These are phyloP conservation scores for Margarornis squamiger DNA, from an alignment of 2,797 vertebrate genomes.

Conservation along the genomic window DNA sequence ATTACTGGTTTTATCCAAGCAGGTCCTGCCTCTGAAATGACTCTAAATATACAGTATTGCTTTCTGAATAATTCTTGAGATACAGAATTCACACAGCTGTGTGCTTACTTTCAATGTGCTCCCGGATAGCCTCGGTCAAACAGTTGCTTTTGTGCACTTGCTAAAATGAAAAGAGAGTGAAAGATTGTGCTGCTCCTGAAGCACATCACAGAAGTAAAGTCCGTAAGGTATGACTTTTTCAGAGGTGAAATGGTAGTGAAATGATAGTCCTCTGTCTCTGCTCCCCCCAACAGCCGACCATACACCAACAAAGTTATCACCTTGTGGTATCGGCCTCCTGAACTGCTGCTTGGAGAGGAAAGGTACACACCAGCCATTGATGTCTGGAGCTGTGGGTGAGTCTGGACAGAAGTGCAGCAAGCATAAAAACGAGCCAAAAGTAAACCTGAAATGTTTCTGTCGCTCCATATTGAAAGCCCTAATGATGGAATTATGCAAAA, in stretches of 20 bases:
- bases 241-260: slow-evolving; percentile 4
- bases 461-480: not conserved
- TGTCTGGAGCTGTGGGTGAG: slow-evolving; percentile 86
- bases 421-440: not conserved
- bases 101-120: not conserved
- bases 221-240: not conserved
- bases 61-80: not conserved
- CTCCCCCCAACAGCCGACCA: slow-evolving; percentile 75
- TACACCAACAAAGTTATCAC: slow-evolving; percentile 87
- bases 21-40: not conserved
- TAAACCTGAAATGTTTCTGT: not conserved
- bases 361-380: slow-evolving; percentile 84
- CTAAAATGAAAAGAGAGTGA: not conserved
- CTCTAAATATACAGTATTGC: not conserved
- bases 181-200: not conserved
- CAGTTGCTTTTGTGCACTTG: not conserved
- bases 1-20: not conserved
- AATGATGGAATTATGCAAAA: slow-evolving; percentile 13
- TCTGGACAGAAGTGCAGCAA: not conserved
- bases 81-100: not conserved
- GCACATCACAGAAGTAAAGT: not conserved
- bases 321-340: slow-evolving; percentile 83
- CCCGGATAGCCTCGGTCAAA: not conserved
- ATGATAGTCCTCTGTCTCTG: slow-evolving; percentile 42
- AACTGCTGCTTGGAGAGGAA: slow-evolving; percentile 83